Evolutionary conservation across 1,140 invertebrate species (phyloP), one percentile per base, ranked within the genome.

Genomic region (Choristoneura fumiferana): DNA sequence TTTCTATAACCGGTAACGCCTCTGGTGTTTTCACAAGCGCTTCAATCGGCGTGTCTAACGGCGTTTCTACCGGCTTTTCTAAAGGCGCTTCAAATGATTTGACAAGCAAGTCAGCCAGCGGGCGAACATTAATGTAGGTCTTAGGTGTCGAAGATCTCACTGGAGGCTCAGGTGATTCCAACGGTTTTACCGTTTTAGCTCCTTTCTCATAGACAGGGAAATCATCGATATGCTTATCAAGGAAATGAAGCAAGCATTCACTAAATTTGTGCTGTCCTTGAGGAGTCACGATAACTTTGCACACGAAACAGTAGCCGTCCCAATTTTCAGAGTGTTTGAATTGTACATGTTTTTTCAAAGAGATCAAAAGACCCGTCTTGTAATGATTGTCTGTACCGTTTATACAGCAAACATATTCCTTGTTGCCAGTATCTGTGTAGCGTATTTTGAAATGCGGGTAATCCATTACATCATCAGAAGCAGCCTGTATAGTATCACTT

Each of bases 231-330:
- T 89, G 86, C 29, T 72, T 79, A 35, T 89, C 84, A 6, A 87
- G 62, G 43, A 76, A 79, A 64, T 89, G 86, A 38, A 77, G 62
- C 14, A 89, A 65, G 43, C 86, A 89, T 38, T 87, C 81, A 56
- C 71, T 84, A 57, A 87, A 89, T 9, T 53, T 57, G 49, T 85
- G 69, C 17, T 53, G 39, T 14, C 86, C 86, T 78, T 82, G 80
- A 2, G 77, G 63, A 1, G 69, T 84, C 0, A 89, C 81, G n/a
- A 89, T 86, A 8, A 81, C 78, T 76, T 87, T 86, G 54, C 86
- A 89, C 10, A 89, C 17, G 39, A 55, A 81, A 57, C 84, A 89
- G 65, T 84, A 89, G 5, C 86, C 86, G 57, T 89, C 84, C 86
- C 86, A 89, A n/a, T 65, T 63, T 40, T 89, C 86, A 0, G 57